Percentiles rank a stretch among this genome's conserved stretches.
Evolutionary conservation across 2,113 vertebrate genomes (phyloP).

Genomic region (Grus americana): DNA sequence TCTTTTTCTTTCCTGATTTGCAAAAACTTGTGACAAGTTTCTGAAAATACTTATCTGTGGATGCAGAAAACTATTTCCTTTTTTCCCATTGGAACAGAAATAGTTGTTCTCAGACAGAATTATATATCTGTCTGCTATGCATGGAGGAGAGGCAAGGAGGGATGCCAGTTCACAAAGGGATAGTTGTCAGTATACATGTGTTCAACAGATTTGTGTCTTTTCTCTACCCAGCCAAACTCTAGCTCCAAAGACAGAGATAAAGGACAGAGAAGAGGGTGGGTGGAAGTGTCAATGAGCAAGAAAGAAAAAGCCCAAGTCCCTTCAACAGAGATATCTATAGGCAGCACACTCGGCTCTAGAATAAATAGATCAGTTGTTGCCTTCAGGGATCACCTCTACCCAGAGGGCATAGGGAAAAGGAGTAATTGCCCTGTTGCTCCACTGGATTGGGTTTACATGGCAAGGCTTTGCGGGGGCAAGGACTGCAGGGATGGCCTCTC

Average conservation of each 20-base stretch:
- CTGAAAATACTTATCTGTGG: not conserved
- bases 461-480: rapidly evolving
- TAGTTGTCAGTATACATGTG: not conserved
- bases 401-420: not conserved
- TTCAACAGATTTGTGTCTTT: not conserved
- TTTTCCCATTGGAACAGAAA: not conserved
- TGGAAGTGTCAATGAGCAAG: not conserved
- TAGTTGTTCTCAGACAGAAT: not conserved
- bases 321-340: not conserved
- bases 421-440: not conserved
- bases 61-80: not conserved
- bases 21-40: not conserved
- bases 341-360: not conserved
- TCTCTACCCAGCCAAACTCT: not conserved
- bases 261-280: not conserved
- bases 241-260: not conserved
- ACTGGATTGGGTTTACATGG: not conserved
- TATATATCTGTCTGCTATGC: not conserved
- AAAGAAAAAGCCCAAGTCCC: not conserved
- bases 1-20: not conserved
- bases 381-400: not conserved
- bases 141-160: not conserved
- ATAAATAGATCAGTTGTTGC: not conserved
- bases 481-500: rapidly evolving
- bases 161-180: not conserved